Evolutionary conservation across 2,888 invertebrate genomes (phyloP), one percentile per base, ranked within the genome.

Genomic region (Spodoptera picta): DNA sequence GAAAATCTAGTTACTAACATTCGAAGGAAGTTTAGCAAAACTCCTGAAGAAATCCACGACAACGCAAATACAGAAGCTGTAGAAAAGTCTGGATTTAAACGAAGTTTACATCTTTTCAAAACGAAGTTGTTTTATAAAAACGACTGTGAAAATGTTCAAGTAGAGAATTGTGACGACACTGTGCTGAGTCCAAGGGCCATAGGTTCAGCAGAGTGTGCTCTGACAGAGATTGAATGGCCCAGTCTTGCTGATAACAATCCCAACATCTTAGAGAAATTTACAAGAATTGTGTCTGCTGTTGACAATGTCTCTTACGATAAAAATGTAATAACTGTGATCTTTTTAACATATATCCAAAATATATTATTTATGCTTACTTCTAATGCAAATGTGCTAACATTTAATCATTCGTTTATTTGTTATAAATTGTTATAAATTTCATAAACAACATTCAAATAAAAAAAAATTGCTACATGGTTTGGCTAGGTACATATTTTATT

Each of bases 141-240:
- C 55, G 86, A 90, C 66, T 71, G 77, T 67, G 77, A 75, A 60
- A 81, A 73, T 69, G 53, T 81, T 65, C 75, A 84, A 65, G 79
- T 81, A 58, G 75, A 90, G 79, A 77, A 92, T 81, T 92, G 91
- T 82, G 86, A 90, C 76, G 82, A 91, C 80, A 85, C 83, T 73
- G 95, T 93, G 76, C 85, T 96, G 80, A 95, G 95, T 73, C 95
- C 96, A 50, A 91, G 95, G 80, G 96, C 95, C 57, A 91, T 92
- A 80, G 94, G 95, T 36, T 85, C 88, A 45, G 90, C 88, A 48
- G 92, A 91, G 71, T 91, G 90, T 85, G 92, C 89, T 47, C 81
- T 90, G 72, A 94, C 92, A 41, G 93, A 94, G 76, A 92, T 95
- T 71, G 95, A 95, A 79, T 96, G 96, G 95, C 95, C 96, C 65